Percentiles rank a stretch among this genome's conserved stretches.
Evolutionary conservation across 2,113 vertebrate genomes (phyloP).

Genomic region (Calidris pugnax): DNA sequence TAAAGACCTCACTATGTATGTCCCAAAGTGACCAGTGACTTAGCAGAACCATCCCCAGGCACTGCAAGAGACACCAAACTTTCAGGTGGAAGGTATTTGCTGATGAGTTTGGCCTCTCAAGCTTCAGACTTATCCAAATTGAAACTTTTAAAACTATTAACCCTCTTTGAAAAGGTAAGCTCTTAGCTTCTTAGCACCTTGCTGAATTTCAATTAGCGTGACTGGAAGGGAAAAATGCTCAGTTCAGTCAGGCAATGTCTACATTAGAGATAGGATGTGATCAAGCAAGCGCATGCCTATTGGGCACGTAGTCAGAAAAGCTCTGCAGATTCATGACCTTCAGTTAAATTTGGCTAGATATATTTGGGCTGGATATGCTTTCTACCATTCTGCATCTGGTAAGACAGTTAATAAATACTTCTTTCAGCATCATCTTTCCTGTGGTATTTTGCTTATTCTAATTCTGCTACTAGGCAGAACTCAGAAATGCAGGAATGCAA

Average conservation of each 20-base stretch:
- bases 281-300: neutral
- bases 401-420: conserved; percentile 55
- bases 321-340: conserved; percentile 20
- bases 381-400: conserved; percentile 38
- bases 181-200: neutral
- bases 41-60: neutral
- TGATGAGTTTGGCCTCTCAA: neutral
- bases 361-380: neutral
- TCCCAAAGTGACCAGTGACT: neutral
- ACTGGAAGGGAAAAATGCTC: neutral
- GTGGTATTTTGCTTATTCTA: conserved; percentile 49
- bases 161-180: neutral
- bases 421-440: conserved; percentile 42
- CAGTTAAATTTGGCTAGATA: conserved; percentile 4
- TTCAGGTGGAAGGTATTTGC: neutral
- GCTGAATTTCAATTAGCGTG: neutral
- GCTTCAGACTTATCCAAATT: neutral
- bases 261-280: neutral
- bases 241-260: neutral
- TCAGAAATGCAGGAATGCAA: conserved; percentile 11
- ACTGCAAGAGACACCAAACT: neutral
- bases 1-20: neutral
- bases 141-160: neutral
- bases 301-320: neutral
- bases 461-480: conserved; percentile 48